Conservation (phyloP, 2,113 vertebrate species). For the Cettia cetti region DNA sequence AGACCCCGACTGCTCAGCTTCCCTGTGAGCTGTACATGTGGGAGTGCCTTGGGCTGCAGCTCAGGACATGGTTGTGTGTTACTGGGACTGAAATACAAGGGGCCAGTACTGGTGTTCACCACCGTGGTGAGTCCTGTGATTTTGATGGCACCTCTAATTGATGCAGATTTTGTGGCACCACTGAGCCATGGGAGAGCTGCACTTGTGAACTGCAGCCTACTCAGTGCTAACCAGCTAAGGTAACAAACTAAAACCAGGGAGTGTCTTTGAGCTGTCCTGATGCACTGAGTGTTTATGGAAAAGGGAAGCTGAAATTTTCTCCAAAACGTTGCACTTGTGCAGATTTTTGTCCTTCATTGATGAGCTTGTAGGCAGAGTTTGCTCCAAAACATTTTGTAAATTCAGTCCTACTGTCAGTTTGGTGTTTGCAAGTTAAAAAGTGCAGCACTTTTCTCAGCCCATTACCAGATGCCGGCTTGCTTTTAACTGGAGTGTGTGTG, state of each 20-base stretch:
- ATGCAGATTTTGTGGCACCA: not conserved
- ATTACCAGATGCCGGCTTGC: not conserved
- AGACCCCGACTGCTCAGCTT: accelerated
- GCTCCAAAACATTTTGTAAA: not conserved
- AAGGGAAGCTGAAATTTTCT: not conserved
- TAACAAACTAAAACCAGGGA: too few species aligned
- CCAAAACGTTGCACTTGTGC: not conserved
- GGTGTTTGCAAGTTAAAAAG: not conserved
- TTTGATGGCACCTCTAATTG: not conserved
- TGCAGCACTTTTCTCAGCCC: not conserved
- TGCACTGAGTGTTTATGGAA: not conserved
- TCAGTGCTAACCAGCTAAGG: not conserved
- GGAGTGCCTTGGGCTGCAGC: not conserved
- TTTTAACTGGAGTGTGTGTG: not conserved
- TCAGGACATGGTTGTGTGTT: not conserved
- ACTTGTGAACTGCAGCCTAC: not conserved
- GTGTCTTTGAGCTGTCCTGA: not conserved
- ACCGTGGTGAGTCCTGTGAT: accelerated
- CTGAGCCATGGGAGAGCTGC: not conserved
- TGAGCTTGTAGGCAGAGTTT: not conserved
- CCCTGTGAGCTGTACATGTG: not conserved
- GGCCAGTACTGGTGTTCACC: too few species aligned
- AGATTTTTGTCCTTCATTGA: not conserved
- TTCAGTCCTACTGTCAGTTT: not conserved
- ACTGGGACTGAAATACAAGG: not conserved